Conservation (phyloP, 1,140 invertebrate species). For the Cephus cinctus region DNA sequence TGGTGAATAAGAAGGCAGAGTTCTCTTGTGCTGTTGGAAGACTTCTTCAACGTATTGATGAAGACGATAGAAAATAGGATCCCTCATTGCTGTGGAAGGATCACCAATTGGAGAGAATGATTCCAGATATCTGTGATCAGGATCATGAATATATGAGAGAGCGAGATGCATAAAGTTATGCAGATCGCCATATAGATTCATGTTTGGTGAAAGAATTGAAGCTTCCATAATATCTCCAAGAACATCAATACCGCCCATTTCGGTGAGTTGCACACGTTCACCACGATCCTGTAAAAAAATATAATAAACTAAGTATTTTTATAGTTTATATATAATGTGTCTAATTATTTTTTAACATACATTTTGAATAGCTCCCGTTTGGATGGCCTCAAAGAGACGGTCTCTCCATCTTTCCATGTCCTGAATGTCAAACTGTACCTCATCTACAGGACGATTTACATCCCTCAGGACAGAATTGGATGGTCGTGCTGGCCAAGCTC, state of each 20-base stretch:
- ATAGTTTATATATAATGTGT: not conserved
- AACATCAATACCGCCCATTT: conserved; percentile 52
- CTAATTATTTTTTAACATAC: conserved; percentile 18
- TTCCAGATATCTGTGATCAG: conserved; percentile 46
- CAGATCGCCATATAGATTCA: conserved; percentile 58
- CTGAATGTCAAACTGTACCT: conserved; percentile 22
- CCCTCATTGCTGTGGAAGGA: conserved; percentile 48
- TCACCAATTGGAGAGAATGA: conserved; percentile 43
- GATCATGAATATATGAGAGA: conserved; percentile 60
- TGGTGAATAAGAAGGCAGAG: conserved; percentile 38
- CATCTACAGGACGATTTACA: conserved; percentile 21
- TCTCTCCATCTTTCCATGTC: conserved; percentile 42
- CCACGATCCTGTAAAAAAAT: conserved; percentile 19
- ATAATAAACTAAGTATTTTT: not conserved
- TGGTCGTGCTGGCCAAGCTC: conserved; percentile 55
- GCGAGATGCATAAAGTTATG: conserved; percentile 63
- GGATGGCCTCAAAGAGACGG: conserved; percentile 47
- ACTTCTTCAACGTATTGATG: conserved; percentile 47
- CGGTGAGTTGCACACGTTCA: conserved; percentile 27
- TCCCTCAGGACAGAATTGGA: conserved; percentile 20
- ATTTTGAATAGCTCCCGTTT: conserved; percentile 34
- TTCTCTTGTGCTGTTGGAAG: conserved; percentile 48
- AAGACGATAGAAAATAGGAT: conserved; percentile 52
- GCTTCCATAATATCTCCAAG: conserved; percentile 55
- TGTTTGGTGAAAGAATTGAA: conserved; percentile 42